Base-by-base conservation (phyloP, 2,113 vertebrate species). In the Polypterus bichir region DNA sequence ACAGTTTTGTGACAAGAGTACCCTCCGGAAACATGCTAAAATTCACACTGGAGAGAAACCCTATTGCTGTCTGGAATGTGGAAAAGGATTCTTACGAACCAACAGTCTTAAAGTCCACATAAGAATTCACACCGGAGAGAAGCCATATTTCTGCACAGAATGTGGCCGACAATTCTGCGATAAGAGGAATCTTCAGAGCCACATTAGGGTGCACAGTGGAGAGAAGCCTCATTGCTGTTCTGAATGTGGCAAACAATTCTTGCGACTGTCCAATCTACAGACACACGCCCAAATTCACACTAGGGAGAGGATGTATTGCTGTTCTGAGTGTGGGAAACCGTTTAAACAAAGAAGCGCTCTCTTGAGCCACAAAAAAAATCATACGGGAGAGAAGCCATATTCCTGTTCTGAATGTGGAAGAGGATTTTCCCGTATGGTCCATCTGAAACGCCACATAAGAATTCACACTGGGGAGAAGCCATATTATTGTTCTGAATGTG, bases 161-260 rank as follows among this genome's bases (percentile, higher is more conserved):
- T 65, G 66, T 44, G n/a, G 45, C 45, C 48, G 56, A 46, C 58
- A 44, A 7, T 68, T 68, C 44, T 9, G 63, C 9, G 54, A 59
- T n/a, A n/a, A 46, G 4, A 8, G 47, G 4, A 44, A 49, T 11
- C 59, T 68, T 45, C 55, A 46, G 9, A 27, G 6, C 3, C 66
- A 68, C 59, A 54, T 51, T 62, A 62, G 53, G 7, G 46, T 49
- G 6, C 66, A 65, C 62, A 68, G 10, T 1, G 64, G 46, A 9
- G 58, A 61, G 27, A 60, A 45, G 9, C 59, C 66, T 3, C 65
- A 54, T 7, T 59, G 27, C 9, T 68, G 66, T 48, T 46, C 27
- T 4, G 9, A 56, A 4, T 68, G 66, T 57, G 66, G 66, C 8
- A 68, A 68, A 10, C 60, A 52, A 27, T 65, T 68, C 48, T 53